These are phyloP conservation scores for Brachionus manjavacas DNA, from an alignment of 1,140 invertebrate genomes.

Conservation along the genomic window DNA sequence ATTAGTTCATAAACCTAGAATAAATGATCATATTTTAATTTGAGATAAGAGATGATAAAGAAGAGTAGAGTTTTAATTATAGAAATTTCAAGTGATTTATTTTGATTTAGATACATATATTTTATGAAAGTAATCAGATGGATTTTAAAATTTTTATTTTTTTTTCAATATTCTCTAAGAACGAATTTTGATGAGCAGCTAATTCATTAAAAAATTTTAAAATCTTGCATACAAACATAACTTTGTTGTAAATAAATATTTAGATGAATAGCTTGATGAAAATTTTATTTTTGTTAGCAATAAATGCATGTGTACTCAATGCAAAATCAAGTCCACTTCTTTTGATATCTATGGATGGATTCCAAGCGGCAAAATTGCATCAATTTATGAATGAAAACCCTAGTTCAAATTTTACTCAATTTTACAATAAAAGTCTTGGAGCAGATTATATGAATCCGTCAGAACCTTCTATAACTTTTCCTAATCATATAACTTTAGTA, in stretches of 20 bases:
- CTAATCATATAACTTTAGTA: conserved; percentile 72
- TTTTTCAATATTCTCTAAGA: too few species aligned
- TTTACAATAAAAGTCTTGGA: conserved; percentile 62
- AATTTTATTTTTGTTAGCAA: neutral
- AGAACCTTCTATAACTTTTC: conserved; percentile 72
- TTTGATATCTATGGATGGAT: conserved; percentile 63
- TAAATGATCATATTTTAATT: too few species aligned
- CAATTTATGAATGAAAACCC: conserved; percentile 53
- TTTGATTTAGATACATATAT: too few species aligned
- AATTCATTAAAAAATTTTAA: too few species aligned
- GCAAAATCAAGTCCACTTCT: neutral
- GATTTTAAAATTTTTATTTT: too few species aligned
- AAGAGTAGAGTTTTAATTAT: too few species aligned
- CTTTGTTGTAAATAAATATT: neutral
- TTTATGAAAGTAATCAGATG: too few species aligned
- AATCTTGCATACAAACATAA: too few species aligned
- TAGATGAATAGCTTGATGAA: neutral
- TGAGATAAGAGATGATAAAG: too few species aligned
- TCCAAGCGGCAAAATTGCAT: conserved; percentile 67
- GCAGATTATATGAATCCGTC: conserved; percentile 64
- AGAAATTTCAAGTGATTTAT: too few species aligned
- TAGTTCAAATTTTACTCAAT: conserved; percentile 59
- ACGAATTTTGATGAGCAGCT: too few species aligned
- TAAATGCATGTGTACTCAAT: neutral
- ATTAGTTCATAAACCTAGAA: too few species aligned